These are phyloP conservation scores for Cathartes aura DNA, from an alignment of 2,113 vertebrate species.

Conservation along the genomic window DNA sequence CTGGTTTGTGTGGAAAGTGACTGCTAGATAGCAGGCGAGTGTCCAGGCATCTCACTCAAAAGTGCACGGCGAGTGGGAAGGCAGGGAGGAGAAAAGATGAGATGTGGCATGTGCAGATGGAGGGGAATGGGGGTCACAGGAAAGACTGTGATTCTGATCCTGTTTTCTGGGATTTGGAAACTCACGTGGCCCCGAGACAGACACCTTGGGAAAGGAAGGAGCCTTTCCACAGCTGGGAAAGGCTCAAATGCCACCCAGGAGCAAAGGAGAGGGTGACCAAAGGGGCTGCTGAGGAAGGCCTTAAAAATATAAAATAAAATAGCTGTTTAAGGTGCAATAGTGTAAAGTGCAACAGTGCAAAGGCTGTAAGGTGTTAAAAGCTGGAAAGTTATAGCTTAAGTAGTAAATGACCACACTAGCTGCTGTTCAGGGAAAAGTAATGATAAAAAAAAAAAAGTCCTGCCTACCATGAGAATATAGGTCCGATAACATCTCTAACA, in stretches of 20 bases:
- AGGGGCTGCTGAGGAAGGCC: neutral
- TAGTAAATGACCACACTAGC: neutral
- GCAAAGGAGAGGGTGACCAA: neutral
- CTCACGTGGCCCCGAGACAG: rapidly evolving
- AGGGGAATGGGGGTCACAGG: neutral
- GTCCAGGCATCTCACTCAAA: neutral
- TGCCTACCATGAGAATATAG: neutral
- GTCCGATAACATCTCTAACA: neutral
- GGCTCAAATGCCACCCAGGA: neutral
- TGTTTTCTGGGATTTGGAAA: neutral
- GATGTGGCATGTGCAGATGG: neutral
- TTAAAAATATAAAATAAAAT: neutral
- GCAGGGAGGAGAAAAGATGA: neutral
- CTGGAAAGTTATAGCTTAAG: neutral
- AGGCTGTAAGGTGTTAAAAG: neutral
- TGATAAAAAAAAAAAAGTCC: neutral
- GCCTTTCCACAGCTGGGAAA: neutral
- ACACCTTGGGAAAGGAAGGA: neutral
- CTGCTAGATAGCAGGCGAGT: rapidly evolving
- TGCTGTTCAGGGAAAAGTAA: neutral
- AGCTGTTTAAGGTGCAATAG: neutral
- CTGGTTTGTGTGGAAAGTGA: neutral
- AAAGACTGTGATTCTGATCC: neutral
- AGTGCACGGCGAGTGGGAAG: rapidly evolving
- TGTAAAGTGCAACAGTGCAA: too few relatives aligned